Conservation (phyloP, 2,797 vertebrate genomes). For the Cyclura pinguis region DNA sequence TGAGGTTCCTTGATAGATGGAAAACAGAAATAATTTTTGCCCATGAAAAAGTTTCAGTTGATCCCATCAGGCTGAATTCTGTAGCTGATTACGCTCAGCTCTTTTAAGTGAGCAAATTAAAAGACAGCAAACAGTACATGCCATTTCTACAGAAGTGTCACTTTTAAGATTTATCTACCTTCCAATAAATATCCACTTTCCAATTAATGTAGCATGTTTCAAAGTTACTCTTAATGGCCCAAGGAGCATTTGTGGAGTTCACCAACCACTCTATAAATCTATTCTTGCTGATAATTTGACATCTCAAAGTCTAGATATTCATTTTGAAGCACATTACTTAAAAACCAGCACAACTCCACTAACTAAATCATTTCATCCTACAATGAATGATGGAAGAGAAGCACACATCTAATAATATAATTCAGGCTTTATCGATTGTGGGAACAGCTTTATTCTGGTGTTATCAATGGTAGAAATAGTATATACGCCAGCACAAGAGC, state of each 20-base stretch:
- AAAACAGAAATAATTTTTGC: background rate
- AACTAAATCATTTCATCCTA: conserved; percentile 37
- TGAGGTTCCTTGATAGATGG: background rate
- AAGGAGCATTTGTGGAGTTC: conserved; percentile 48
- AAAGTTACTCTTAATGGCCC: conserved; percentile 57
- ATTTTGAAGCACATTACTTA: conserved; percentile 39
- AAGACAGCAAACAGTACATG: background rate
- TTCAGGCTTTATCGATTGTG: background rate
- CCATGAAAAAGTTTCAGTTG: background rate
- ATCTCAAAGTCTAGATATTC: conserved; percentile 52
- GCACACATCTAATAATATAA: conserved; percentile 24
- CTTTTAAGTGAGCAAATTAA: conserved; percentile 32
- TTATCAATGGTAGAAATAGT: no score
- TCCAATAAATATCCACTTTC: conserved; percentile 39
- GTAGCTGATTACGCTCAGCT: conserved; percentile 14
- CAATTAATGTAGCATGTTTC: conserved; percentile 41
- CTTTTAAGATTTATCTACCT: conserved; percentile 52
- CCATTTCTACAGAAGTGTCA: background rate
- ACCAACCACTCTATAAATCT: conserved; percentile 22
- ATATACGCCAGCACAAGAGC: no score
- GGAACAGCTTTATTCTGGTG: background rate
- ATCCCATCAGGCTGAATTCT: background rate
- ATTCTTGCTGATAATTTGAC: conserved; percentile 45
- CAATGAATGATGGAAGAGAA: conserved; percentile 50
- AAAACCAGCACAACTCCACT: conserved; percentile 15